Evolutionary conservation across 2,113 vertebrate species (phyloP).

Genomic region (Cebidichthys violaceus): DNA sequence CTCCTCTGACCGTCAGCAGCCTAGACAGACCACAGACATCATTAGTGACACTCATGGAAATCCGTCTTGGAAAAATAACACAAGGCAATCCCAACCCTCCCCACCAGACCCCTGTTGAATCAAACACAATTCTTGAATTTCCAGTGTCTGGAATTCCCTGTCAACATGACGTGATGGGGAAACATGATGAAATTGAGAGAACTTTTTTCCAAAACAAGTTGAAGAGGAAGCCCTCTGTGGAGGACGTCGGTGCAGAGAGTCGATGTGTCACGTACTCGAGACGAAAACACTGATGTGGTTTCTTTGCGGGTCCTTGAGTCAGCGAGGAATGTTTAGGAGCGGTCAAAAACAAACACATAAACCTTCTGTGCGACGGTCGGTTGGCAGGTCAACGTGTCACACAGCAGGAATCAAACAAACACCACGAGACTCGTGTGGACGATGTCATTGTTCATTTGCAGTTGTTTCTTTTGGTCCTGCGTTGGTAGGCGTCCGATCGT

Average conservation of each 20-base stretch:
- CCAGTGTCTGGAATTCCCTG: conserved; percentile 38
- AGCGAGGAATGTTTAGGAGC: conserved; percentile 43
- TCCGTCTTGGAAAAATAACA: conserved; percentile 38
- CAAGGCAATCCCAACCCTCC: conserved; percentile 1
- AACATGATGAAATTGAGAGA: conserved; percentile 23
- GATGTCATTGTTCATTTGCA: too few species aligned
- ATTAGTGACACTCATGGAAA: conserved; percentile 44
- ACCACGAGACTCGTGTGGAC: conserved; percentile 6
- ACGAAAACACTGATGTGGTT: conserved; percentile 37
- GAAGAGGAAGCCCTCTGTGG: conserved; percentile 14
- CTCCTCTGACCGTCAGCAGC: conserved; percentile 29
- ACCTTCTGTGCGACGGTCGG: conserved; percentile 18
- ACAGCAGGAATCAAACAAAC: neutral
- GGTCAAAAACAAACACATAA: conserved; percentile 60
- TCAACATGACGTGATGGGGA: conserved; percentile 22
- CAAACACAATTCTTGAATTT: conserved; percentile 25
- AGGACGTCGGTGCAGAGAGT: conserved; percentile 23
- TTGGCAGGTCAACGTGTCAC: neutral
- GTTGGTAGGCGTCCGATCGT: too few species aligned
- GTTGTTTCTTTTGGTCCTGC: too few species aligned
- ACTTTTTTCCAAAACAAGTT: conserved; percentile 55
- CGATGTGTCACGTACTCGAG: conserved; percentile 58
- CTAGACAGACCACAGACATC: conserved; percentile 57
- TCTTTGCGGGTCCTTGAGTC: conserved; percentile 36
- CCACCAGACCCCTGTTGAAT: neutral